A percentile compares a stretch with the other conserved stretches of the same genome.
These are phyloP conservation scores for Epicampocera succincta DNA, from an alignment of 2,888 invertebrate species.

Conservation along the genomic window DNA sequence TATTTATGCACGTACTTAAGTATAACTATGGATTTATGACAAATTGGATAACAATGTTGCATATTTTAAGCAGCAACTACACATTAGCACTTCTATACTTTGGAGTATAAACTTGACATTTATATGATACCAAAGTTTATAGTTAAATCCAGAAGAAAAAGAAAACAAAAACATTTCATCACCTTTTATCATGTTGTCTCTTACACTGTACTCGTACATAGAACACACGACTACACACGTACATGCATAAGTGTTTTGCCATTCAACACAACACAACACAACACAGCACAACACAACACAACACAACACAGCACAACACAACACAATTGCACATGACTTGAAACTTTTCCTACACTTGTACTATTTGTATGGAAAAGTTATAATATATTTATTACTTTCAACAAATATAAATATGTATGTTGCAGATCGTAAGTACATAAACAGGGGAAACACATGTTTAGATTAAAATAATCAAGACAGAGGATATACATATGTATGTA, in stretches of 20 bases:
- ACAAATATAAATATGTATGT: too few species aligned
- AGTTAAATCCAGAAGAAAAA: conserved; percentile 1
- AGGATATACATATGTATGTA: too few species aligned
- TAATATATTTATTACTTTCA: conserved; percentile 3
- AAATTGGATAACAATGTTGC: conserved; percentile 60
- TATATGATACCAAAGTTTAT: conserved; percentile 15
- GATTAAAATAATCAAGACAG: too few species aligned
- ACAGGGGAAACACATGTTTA: neutral
- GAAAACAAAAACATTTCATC: conserved; percentile 17
- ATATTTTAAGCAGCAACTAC: conserved; percentile 14
- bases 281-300: too few species aligned
- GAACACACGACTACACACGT: too few species aligned
- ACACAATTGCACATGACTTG: neutral
- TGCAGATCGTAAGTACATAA: neutral
- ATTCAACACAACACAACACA: too few species aligned
- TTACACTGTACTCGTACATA: neutral
- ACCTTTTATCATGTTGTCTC: neutral
- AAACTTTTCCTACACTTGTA: neutral
- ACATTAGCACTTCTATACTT: neutral
- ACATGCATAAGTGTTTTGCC: too few species aligned
- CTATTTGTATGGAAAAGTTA: neutral
- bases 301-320: too few species aligned
- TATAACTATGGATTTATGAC: conserved; percentile 54
- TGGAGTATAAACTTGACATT: neutral
- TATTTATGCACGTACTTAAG: conserved; percentile 8